Base-by-base conservation (phyloP, 2,113 vertebrate species). In the Bujurquina vittata region DNA sequence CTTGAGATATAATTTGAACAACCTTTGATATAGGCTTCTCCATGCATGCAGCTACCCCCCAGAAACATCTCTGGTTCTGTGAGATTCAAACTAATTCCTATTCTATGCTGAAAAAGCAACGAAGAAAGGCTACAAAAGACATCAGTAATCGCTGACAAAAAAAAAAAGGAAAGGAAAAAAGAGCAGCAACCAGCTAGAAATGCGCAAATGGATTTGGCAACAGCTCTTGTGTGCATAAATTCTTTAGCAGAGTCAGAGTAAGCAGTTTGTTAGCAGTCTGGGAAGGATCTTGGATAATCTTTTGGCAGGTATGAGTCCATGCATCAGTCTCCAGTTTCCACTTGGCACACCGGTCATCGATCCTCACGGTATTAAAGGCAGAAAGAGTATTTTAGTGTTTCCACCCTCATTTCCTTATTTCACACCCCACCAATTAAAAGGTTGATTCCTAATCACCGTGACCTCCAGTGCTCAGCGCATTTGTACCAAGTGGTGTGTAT, bases 21-120 rank as follows among this genome's bases (percentile, higher is more conserved):
- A 55, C 84, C 86, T 88, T 92, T 87, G 81, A 92, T 88, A 67
- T 14, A 3, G 54, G 61, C 60, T 85, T 88, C 72, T 79, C 60
- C 23, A 43, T 59, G 61, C 14, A 61, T 75, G 57, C 77, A 43
- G 31, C 61, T 77, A 63, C 63, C 78, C 59, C 76, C 40, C 29
- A 74, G 59, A 59, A 75, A n/a, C 12, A 79, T 65, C 78, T 78
- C 37, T 78, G 17, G 67, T 82, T 29, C 40, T 79, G 15, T 35
- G 7, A 83, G 60, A 77, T 77, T 81, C 10, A 74, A 82, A 75
- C 46, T 56, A 57, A 89, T 77, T 83, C 49, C 10, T 35, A 57
- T 87, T 83, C 58, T 81, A 62, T 18, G 5, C 56, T 72, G 62
- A 54, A 80, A 69, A 75, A 35, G 23, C 22, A 61, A 54, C 59